Base-by-base conservation (phyloP, 2,888 invertebrate species). In the Acleris laterana region DNA sequence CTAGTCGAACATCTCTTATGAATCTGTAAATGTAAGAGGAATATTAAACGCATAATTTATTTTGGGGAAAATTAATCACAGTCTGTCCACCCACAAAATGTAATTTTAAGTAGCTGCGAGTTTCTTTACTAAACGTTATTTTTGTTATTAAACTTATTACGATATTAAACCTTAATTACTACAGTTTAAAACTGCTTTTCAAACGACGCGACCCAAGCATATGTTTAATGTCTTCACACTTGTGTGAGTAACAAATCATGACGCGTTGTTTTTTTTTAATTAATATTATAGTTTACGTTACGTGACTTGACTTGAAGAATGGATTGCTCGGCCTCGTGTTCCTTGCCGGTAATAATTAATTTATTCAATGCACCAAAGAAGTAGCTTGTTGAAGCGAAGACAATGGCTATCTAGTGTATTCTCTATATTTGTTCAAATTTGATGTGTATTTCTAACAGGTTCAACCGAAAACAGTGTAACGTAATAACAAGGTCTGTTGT, bases 401-500 rank as follows among this genome's bases (percentile, higher is more conserved):
- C 22, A 48, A 51, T 17, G 4, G 16, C 22, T 22, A 32, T 48
- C 52, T 25, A 38, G 46, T 17, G 6, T 56, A 46, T 50, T 50
- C 17, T 50, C 5, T 16, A 3, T 20, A 62, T 38, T 51, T 48
- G 20, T 7, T n/a, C 19, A 17, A 32, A 32, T 55, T n/a, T 19
- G 5, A 17, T n/a, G 32, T 19, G 44, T 50, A 51, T 38, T 58
- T 68, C 16, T 6, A 51, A 38, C 19, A 63, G 52, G 53, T 61
- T 48, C 16, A 19, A 38, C 38, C 13, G 60, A 65, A 61, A 60
- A 55, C 42, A 28, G 53, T 55, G 49, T 46, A 58, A 55, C 50
- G n/a, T 65, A 71, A 17, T 62, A 51, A 69, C 73, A 81, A 78
- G 78, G 79, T 77, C 79, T 81, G 78, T 80, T 84, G 81, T 84